Percentiles rank a stretch among this genome's conserved stretches.
Conservation (phyloP, 2,888 invertebrate species). For the Euphydryas editha region DNA sequence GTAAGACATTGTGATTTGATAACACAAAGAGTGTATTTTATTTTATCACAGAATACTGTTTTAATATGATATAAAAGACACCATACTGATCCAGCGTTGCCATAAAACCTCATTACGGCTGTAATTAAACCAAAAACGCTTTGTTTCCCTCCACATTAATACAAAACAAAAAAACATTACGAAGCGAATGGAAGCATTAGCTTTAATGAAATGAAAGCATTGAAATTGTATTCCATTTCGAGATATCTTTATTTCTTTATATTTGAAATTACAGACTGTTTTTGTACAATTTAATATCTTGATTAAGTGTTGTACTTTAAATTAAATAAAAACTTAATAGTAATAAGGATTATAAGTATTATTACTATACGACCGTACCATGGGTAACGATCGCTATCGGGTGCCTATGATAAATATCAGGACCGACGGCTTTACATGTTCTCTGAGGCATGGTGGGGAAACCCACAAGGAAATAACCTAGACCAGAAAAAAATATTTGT, state of each 20-base stretch:
- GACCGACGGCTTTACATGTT: too few relatives aligned
- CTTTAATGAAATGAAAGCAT: neutral
- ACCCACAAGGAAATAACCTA: too few relatives aligned
- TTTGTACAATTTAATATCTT: neutral
- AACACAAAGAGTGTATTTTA: neutral
- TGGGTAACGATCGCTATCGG: too few relatives aligned
- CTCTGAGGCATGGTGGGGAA: too few relatives aligned
- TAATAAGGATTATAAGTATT: too few relatives aligned
- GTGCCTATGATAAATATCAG: too few relatives aligned
- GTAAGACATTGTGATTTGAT: neutral
- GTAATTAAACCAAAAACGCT: constrained; percentile 7
- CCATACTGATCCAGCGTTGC: too few relatives aligned
- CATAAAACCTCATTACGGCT: neutral
- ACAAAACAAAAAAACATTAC: constrained; percentile 1
- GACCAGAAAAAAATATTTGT: too few relatives aligned
- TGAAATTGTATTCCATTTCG: neutral
- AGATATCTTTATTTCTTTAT: neutral
- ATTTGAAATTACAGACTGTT: neutral
- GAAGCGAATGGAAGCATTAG: neutral
- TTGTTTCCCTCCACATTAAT: constrained; percentile 3
- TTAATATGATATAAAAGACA: neutral
- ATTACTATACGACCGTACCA: too few relatives aligned
- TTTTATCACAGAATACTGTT: neutral
- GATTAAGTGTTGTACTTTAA: neutral
- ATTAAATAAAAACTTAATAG: neutral